Conservation (phyloP, 2,797 vertebrate species). For the Eupleurogrammus muticus region DNA sequence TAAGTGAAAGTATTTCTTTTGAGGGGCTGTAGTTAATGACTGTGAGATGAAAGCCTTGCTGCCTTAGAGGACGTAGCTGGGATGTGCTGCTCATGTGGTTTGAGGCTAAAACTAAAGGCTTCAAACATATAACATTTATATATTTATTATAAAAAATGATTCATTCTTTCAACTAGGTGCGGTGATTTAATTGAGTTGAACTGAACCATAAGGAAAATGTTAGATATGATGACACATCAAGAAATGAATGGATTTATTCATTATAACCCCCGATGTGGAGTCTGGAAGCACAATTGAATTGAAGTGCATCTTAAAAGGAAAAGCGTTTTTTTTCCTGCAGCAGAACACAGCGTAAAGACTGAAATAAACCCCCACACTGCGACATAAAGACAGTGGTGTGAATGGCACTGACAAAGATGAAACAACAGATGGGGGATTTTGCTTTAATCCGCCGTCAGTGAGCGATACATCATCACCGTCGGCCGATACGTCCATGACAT, state of each 20-base stretch:
- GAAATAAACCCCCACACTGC: not conserved
- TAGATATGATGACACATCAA: not conserved
- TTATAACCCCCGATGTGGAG: not conserved
- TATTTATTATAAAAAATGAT: not conserved
- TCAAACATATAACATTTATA: not conserved
- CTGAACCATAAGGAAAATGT: not conserved
- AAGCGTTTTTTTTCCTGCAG: slow-evolving; percentile 1
- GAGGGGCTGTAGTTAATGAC: not conserved
- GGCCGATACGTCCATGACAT: not conserved
- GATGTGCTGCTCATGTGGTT: not conserved
- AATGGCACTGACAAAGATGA: not conserved
- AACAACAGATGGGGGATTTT: not conserved
- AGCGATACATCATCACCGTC: slow-evolving; percentile 4
- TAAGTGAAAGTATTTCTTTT: not conserved
- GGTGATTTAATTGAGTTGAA: not conserved
- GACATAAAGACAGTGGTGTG: not conserved
- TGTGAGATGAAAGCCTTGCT: not conserved
- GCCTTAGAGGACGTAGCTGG: not conserved
- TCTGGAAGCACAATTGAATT: not conserved
- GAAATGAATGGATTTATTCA: not conserved
- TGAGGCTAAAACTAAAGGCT: not conserved
- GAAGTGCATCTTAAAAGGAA: not conserved
- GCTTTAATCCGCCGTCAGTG: not conserved
- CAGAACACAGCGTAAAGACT: not conserved
- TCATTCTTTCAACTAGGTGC: not conserved